Percentiles rank a stretch among this genome's conserved stretches.
phyloP scores from a whole-genome alignment of 2,113 vertebrate genomes.

The Mionectes macconnelli region DNA sequence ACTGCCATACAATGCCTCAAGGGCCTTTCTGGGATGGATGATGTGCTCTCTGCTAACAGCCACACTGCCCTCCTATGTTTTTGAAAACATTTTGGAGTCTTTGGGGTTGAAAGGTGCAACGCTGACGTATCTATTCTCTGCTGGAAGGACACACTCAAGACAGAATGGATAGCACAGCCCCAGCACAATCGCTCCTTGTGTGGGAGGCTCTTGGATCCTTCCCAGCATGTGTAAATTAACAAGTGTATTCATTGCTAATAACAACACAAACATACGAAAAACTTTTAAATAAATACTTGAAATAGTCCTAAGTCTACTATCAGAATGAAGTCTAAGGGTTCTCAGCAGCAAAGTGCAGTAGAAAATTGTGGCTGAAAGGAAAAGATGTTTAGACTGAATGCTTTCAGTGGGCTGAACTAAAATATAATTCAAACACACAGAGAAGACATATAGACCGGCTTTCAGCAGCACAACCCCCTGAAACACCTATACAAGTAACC shows the following conservation, averaged over 20 bases:
- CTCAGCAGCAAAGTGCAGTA: not conserved
- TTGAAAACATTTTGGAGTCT: not conserved
- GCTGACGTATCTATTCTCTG: not conserved
- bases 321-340: not conserved
- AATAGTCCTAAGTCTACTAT: not conserved
- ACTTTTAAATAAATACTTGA: not conserved
- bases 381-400: conserved; percentile 12
- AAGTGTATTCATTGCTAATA: not conserved
- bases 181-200: not conserved
- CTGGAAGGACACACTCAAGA: not conserved
- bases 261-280: not conserved
- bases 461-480: not conserved
- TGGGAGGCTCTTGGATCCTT: not conserved
- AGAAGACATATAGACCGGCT: not conserved
- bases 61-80: rapidly evolving
- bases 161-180: not conserved
- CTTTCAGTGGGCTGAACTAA: not conserved
- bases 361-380: not conserved
- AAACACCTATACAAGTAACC: conserved; percentile 14
- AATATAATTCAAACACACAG: not conserved
- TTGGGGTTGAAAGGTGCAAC: not conserved
- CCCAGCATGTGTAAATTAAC: not conserved
- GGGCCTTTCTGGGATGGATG: not conserved
- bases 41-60: not conserved
- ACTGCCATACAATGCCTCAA: rapidly evolving